Conservation (phyloP, 1,140 invertebrate species). For the Fopius arisanus region DNA sequence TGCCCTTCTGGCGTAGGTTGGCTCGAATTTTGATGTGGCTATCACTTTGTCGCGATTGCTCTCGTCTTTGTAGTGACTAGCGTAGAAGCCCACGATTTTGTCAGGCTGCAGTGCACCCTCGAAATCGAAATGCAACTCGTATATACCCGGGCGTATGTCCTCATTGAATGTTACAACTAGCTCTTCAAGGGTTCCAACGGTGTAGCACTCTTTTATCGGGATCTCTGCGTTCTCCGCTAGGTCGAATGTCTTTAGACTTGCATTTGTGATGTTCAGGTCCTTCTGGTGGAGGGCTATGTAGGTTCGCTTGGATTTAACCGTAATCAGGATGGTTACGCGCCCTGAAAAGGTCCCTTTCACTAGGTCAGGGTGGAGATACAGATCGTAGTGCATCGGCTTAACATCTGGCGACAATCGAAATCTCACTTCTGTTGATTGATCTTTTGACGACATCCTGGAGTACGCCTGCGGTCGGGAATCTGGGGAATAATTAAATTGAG, state of each 20-base stretch:
- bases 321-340: constrained; percentile 75
- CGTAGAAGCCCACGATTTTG: constrained; percentile 81
- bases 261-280: constrained; percentile 66
- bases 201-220: constrained; percentile 52
- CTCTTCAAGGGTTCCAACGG: constrained; percentile 68
- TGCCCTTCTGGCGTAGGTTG: constrained; percentile 88
- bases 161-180: constrained; percentile 69
- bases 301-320: constrained; percentile 65
- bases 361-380: constrained; percentile 79
- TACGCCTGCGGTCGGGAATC: constrained; percentile 23
- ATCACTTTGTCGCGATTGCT: constrained; percentile 73
- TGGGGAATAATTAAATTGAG: background rate
- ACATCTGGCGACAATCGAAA: constrained; percentile 74
- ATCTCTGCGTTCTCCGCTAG: constrained; percentile 46
- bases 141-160: constrained; percentile 68
- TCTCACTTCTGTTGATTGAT: constrained; percentile 47
- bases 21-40: constrained; percentile 91
- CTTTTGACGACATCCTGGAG: constrained; percentile 43
- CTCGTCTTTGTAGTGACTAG: constrained; percentile 74
- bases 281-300: constrained; percentile 78
- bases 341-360: constrained; percentile 75
- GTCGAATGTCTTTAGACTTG: constrained; percentile 52
- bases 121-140: constrained; percentile 73
- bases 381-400: constrained; percentile 76
- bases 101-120: constrained; percentile 71